These are phyloP conservation scores for Rhea pennata DNA, from an alignment of 2,113 vertebrate species.

Conservation along the genomic window DNA sequence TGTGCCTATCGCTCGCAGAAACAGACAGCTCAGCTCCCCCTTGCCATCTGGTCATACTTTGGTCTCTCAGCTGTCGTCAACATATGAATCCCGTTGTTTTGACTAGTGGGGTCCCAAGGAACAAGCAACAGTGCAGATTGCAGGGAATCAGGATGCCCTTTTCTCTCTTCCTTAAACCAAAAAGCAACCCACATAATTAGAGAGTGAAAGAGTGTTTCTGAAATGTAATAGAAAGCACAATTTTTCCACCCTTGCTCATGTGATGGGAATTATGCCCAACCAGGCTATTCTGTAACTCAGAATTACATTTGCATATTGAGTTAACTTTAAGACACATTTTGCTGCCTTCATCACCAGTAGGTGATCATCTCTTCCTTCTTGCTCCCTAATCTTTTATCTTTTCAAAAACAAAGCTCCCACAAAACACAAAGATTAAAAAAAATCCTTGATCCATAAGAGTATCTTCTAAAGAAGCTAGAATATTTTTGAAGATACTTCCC, in stretches of 20 bases:
- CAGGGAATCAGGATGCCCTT: conserved; percentile 45
- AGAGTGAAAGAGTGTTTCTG: not conserved
- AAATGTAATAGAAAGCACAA: not conserved
- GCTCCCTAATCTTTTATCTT: not conserved
- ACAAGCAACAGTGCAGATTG: conserved; percentile 66
- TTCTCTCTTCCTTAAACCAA: conserved; percentile 45
- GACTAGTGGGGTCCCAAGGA: conserved; percentile 71
- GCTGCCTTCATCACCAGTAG: not conserved
- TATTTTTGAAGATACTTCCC: not conserved
- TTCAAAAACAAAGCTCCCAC: not conserved
- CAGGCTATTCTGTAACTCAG: not conserved
- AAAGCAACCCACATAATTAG: conserved; percentile 13
- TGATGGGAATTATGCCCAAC: not conserved
- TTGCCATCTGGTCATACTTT: conserved; percentile 70
- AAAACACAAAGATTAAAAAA: not conserved
- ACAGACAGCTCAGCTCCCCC: conserved; percentile 68
- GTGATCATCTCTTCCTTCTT: not conserved
- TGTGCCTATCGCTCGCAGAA: conserved; percentile 70
- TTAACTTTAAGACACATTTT: not conserved
- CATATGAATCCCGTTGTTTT: conserved; percentile 71
- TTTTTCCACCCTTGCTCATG: not conserved
- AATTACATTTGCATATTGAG: not conserved
- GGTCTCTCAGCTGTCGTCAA: conserved; percentile 70
- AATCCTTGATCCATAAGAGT: not conserved
- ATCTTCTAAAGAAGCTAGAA: not conserved